Conservation (phyloP, 2,888 invertebrate genomes). For the Drosophila prostipennis region DNA sequence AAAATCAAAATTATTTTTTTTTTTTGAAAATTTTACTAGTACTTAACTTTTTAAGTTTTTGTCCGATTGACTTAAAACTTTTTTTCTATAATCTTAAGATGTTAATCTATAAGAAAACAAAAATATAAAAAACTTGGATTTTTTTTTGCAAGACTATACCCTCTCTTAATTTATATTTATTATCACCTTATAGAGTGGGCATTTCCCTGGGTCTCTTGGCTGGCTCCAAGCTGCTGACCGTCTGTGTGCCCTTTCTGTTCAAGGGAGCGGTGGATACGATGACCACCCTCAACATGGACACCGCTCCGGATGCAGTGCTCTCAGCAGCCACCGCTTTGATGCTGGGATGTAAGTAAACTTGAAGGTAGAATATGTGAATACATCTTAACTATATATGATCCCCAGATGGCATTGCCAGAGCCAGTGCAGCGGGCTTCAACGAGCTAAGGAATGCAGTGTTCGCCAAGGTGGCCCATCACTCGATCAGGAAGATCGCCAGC, state of each 20-base stretch:
- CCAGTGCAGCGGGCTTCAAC: conserved; percentile 95
- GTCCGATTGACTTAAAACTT: no score
- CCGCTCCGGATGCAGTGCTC: conserved; percentile 91
- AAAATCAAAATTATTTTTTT: no score
- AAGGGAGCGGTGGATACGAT: conserved; percentile 93
- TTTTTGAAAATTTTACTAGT: no score
- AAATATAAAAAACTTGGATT: no score
- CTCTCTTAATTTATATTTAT: no score
- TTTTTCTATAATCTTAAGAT: no score
- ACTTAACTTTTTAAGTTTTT: no score
- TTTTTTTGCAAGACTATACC: no score
- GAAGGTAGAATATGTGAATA: background rate
- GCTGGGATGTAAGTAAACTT: conserved; percentile 90
- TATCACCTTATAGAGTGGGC: conserved; percentile 87
- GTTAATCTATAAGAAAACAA: no score
- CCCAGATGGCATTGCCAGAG: conserved; percentile 96
- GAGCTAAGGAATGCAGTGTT: conserved; percentile 99
- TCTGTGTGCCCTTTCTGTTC: conserved; percentile 97
- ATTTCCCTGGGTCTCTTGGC: conserved; percentile 92
- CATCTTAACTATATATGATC: conserved; percentile 10
- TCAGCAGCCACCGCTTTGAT: conserved; percentile 92
- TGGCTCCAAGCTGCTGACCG: conserved; percentile 94
- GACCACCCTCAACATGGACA: conserved; percentile 88
- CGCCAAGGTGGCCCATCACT: conserved; percentile 98
- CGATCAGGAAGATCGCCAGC: conserved; percentile 96